Conservation (phyloP, 2,888 invertebrate species). For the Mythimna ferrago region DNA sequence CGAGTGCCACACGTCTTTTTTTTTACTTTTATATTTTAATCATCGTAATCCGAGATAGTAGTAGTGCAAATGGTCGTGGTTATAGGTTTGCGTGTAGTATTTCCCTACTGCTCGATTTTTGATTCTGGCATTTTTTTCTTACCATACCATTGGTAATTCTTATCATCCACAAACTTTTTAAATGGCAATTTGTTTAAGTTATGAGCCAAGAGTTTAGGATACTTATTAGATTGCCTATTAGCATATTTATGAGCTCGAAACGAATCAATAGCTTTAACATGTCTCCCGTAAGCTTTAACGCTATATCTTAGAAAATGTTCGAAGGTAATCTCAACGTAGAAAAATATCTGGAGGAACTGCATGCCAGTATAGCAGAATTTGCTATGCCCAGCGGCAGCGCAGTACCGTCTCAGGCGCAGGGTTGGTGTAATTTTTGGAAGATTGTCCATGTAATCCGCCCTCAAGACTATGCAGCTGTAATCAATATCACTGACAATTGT, state of each 20-base stretch:
- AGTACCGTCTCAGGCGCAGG: constrained; percentile 69
- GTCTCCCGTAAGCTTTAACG: constrained; percentile 51
- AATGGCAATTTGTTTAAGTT: rapidly evolving
- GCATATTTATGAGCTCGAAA: constrained; percentile 19
- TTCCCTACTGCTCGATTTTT: rapidly evolving
- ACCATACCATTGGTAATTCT: neutral
- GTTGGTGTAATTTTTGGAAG: constrained; percentile 35
- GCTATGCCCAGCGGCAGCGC: constrained; percentile 47
- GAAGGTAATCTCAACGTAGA: constrained; percentile 69
- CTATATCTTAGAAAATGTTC: neutral
- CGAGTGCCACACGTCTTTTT: too few species aligned
- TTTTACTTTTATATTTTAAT: too few species aligned
- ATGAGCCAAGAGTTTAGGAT: neutral
- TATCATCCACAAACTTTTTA: rapidly evolving
- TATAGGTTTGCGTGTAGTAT: too few species aligned
- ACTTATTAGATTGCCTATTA: rapidly evolving
- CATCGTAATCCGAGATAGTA: too few species aligned
- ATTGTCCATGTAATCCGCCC: constrained; percentile 39
- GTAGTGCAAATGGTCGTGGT: too few species aligned
- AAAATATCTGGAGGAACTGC: constrained; percentile 68
- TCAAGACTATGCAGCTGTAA: constrained; percentile 73
- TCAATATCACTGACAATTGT: constrained; percentile 68
- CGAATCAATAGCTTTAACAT: constrained; percentile 58
- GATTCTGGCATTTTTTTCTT: neutral
- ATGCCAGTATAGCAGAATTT: constrained; percentile 64